Evolutionary conservation across 1,140 invertebrate species (phyloP).

Genomic region (Drosophila sucinea): DNA sequence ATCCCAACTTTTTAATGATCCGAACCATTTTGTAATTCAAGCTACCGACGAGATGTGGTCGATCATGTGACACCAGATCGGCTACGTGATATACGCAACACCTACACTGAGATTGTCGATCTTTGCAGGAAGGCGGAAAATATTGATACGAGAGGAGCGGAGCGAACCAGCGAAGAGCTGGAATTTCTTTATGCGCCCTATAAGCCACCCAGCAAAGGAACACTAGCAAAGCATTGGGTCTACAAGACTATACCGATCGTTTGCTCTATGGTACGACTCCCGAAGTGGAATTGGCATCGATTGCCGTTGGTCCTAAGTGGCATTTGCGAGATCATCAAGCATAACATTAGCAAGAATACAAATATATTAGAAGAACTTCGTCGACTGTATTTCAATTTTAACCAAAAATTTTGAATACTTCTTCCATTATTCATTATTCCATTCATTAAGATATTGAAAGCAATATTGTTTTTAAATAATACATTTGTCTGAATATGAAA

Average conservation of each 20-base stretch:
- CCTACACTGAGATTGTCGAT: constrained; percentile 85
- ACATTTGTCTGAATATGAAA: constrained; percentile 66
- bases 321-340: constrained; percentile 91
- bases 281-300: constrained; percentile 76
- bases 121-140: constrained; percentile 85
- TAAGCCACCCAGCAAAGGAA: constrained; percentile 88
- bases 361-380: constrained; percentile 88
- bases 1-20: not conserved
- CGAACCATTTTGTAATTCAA: not conserved
- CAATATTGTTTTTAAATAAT: not conserved
- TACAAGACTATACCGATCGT: constrained; percentile 86
- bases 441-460: no score
- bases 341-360: constrained; percentile 91
- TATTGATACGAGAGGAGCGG: constrained; percentile 85
- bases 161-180: constrained; percentile 86
- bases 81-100: constrained; percentile 87
- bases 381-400: constrained; percentile 83
- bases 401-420: no score
- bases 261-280: constrained; percentile 85
- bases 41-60: constrained; percentile 85
- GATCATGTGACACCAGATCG: constrained; percentile 87
- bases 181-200: constrained; percentile 91
- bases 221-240: constrained; percentile 89
- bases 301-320: constrained; percentile 87
- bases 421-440: no score